Base-by-base conservation (phyloP, 1,140 invertebrate genomes). In the Lepidurus apus region DNA sequence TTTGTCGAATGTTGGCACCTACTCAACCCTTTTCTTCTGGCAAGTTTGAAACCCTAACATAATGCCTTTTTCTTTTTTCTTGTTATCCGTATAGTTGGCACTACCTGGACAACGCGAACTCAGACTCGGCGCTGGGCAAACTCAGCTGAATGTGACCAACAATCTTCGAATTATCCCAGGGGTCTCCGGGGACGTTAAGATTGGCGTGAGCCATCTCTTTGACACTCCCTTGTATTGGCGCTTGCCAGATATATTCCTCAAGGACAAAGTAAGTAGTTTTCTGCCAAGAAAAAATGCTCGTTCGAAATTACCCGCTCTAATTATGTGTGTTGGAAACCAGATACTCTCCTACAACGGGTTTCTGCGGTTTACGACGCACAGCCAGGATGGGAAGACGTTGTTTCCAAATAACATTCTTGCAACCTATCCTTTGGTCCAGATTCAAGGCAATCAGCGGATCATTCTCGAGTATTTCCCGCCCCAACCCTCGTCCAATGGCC, bases 321-420 rank as follows among this genome's bases (percentile, higher is more conserved):
- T 65, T 43, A 17, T 73, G 44, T 80, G 78, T 43, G 53, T 78
- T 82, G 80, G 74, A 79, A 80, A 81, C 10, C 87, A 94, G 86
- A 91, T 95, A 1, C 86, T 91, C 45, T 98, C 96, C 0, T 99
- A 99, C 84, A 96, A 96, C 80, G 97, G 97, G 7, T 91, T 91
- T 80, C 85, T 99, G 3, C 88, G 92, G 78, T 98, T 97, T 84
- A 88, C 89, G 13, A 90, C 93, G 0, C 86, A 90, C 47, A 92
- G 91, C 42, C 89, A 90, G 74, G 91, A 90, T 10, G 88, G 87
- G 76, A 85, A 78, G 2, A 83, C 82, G 76, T 82, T 85, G 21
- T 84, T 90, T 43, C 88, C 89, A 53, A 87, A 88, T 65, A 88
- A 86, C n/a, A 85, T 87, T n/a, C 85, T 92, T 3, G 85, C 88